Evolutionary conservation across 2,113 vertebrate species (phyloP), one percentile per base, ranked within the genome.

Genomic region (Callospermophilus lateralis): DNA sequence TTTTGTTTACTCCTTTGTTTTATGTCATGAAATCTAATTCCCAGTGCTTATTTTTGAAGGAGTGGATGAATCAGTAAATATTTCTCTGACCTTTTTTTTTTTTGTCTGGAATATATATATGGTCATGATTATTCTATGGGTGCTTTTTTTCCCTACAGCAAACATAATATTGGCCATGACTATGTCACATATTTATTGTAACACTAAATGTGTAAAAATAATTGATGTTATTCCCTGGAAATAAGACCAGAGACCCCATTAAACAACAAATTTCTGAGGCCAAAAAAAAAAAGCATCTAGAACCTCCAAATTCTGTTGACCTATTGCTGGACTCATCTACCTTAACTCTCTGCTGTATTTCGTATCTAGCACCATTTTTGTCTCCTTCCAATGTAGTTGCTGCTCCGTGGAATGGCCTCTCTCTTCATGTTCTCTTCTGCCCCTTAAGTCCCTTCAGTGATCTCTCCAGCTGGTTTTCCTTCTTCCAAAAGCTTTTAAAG

Each of bases 11-110:
- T 67, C 63, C 3, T 68, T 94, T 95, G 39, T 80, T 72, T 72
- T 63, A 30, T 2, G 81, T 1, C 20, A 86, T 8, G 42, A 65
- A 72, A 79, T 53, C 32, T 88, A 83, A 91, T 70, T 53, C 37
- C 22, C 53, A 39, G 5, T 90, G 28, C 30, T 67, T 85, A 48
- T 89, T 91, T 92, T 84, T 73, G n/a, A 97, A 97, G 6, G 13
- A 11, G 4, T 16, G 8, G 73, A 6, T 30, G n/a, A 89, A 85
- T 45, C 17, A 91, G 9, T 83, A 77, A 93, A 45, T 89, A 32
- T 58, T 73, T 37, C 16, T 42, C 24, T 78, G 34, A 77, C 24
- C 24, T 67, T 84, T 93, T 39, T 68, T 32, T 22, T 28, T 30
- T 28, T 15, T 22, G 20, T 55, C 32, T 84, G 45, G 45, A 58